Evolutionary conservation across 2,888 invertebrate genomes (phyloP).

Genomic region (Himalopsyche anomala): DNA sequence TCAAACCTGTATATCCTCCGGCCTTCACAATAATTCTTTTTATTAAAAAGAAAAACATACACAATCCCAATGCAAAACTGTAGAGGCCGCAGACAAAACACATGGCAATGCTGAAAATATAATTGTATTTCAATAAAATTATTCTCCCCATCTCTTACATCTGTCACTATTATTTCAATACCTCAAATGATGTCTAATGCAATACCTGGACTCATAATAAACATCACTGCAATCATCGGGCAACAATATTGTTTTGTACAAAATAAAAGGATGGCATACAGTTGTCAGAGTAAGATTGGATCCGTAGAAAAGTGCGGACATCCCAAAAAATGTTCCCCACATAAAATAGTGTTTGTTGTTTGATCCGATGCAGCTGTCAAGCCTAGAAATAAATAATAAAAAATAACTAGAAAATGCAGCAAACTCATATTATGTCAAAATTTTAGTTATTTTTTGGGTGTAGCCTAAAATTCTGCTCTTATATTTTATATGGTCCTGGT

Average conservation of each 20-base stretch:
- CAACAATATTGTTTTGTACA: constrained; percentile 82
- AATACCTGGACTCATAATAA: constrained; percentile 85
- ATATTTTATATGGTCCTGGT: too few species aligned
- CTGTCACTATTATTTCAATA: too few species aligned
- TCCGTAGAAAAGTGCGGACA: constrained; percentile 83
- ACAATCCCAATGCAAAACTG: constrained; percentile 67
- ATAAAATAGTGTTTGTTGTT: constrained; percentile 88
- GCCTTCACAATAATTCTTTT: constrained; percentile 42
- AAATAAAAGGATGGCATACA: constrained; percentile 88
- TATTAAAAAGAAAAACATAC: constrained; percentile 51
- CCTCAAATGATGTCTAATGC: too few species aligned
- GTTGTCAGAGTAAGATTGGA: constrained; percentile 90
- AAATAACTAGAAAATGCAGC: too few species aligned
- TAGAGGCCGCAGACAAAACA: constrained; percentile 78
- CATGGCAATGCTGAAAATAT: constrained; percentile 74
- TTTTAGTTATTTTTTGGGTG: too few species aligned
- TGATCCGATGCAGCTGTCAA: constrained; percentile 90
- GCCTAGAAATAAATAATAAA: constrained; percentile 75
- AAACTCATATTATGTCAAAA: too few species aligned
- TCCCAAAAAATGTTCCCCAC: constrained; percentile 80
- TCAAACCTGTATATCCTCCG: constrained; percentile 37
- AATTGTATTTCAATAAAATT: too few species aligned
- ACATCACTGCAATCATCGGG: constrained; percentile 92
- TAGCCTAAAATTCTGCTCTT: too few species aligned
- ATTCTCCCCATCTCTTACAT: too few species aligned